These are phyloP conservation scores for Pammene fasciana DNA, from an alignment of 2,888 invertebrate genomes.

Conservation along the genomic window DNA sequence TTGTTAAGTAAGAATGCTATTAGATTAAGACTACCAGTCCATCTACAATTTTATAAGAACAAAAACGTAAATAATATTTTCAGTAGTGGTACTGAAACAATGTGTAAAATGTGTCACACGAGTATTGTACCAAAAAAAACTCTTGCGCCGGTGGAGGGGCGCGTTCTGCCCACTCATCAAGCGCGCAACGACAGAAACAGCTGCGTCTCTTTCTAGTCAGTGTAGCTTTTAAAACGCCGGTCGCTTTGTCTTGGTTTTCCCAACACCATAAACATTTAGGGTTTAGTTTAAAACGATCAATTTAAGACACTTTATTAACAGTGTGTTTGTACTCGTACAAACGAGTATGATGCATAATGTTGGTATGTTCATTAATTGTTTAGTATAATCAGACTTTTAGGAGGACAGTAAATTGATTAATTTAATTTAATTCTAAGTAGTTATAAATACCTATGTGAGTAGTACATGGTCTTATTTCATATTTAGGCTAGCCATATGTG, in stretches of 20 bases:
- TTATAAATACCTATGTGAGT: too few species aligned
- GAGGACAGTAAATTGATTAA: neutral
- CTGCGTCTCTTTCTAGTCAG: slow-evolving; percentile 64
- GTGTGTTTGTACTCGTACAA: slow-evolving; percentile 6
- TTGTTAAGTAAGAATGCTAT: slow-evolving; percentile 6
- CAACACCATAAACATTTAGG: slow-evolving; percentile 25
- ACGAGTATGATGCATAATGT: neutral
- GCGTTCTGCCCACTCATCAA: slow-evolving; percentile 73
- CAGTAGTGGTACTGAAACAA: slow-evolving; percentile 32
- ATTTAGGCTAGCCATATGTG: too few species aligned
- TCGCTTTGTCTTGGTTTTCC: slow-evolving; percentile 17
- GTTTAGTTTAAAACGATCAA: slow-evolving; percentile 48
- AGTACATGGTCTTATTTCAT: too few species aligned
- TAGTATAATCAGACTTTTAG: neutral
- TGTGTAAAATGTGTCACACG: slow-evolving; percentile 70
- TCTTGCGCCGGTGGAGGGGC: slow-evolving; percentile 70
- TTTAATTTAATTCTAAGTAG: too few species aligned
- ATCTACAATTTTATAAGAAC: neutral
- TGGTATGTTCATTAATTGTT: neutral
- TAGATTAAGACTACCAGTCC: neutral
- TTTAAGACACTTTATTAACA: slow-evolving; percentile 27
- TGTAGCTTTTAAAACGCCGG: slow-evolving; percentile 8
- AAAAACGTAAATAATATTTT: slow-evolving; percentile 10
- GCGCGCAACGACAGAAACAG: slow-evolving; percentile 61
- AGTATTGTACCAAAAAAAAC: slow-evolving; percentile 70